A percentile compares a stretch with the other conserved stretches of the same genome.
Evolutionary conservation across 1,140 invertebrate genomes (phyloP).

Genomic region (Pollicipes pollicipes): DNA sequence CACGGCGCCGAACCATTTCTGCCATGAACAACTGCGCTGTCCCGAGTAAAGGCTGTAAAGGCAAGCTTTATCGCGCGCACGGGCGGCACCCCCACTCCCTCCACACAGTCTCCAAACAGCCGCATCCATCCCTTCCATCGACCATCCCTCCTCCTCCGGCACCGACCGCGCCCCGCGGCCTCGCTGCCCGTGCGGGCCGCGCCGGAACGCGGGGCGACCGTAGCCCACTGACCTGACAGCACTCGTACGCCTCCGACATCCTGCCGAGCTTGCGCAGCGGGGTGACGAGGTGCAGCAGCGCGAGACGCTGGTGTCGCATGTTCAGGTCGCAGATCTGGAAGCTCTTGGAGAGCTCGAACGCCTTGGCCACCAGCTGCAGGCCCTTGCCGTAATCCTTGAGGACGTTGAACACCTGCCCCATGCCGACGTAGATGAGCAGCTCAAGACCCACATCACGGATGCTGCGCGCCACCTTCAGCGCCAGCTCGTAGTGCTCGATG

Average conservation of each 20-base stretch:
- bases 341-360: constrained; percentile 61
- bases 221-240: constrained; percentile 49
- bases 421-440: constrained; percentile 56
- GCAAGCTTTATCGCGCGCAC: too few relatives aligned
- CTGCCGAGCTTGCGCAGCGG: constrained; percentile 64
- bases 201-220: too few relatives aligned
- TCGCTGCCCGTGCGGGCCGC: too few relatives aligned
- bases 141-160: too few relatives aligned
- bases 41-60: too few relatives aligned
- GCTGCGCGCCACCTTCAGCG: constrained; percentile 57
- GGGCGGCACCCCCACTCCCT: too few relatives aligned
- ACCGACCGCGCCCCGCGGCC: too few relatives aligned
- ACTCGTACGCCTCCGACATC: constrained; percentile 65
- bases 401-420: constrained; percentile 63
- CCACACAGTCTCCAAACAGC: too few relatives aligned
- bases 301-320: constrained; percentile 54
- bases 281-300: constrained; percentile 60
- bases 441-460: constrained; percentile 55
- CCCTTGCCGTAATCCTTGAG: constrained; percentile 65
- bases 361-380: constrained; percentile 56
- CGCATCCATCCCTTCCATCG: too few relatives aligned
- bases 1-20: too few relatives aligned
- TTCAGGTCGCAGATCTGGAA: constrained; percentile 58
- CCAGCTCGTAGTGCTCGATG: constrained; percentile 63
- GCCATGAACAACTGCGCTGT: too few relatives aligned